Percentiles rank a stretch among this genome's conserved stretches.
Conservation (phyloP, 2,888 invertebrate species). For the Antheraea assamensis region DNA sequence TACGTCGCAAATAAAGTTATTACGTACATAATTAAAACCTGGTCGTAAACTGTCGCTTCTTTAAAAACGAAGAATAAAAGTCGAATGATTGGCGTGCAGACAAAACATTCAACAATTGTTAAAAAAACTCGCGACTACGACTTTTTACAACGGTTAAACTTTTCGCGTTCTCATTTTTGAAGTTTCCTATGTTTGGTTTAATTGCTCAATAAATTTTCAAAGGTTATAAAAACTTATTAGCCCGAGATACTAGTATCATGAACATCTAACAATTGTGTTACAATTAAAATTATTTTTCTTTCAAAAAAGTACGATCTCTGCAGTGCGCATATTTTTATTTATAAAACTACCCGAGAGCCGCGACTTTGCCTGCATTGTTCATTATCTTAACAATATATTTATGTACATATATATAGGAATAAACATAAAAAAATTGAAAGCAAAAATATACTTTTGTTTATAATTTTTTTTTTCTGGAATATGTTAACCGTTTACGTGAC, state of each 20-base stretch:
- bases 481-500: too few relatives aligned
- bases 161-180: slow-evolving; percentile 24
- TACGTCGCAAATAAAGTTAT: not conserved
- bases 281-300: not conserved
- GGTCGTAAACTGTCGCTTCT: slow-evolving; percentile 23
- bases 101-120: slow-evolving; percentile 20
- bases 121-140: slow-evolving; percentile 14
- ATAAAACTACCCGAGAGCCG: too few relatives aligned
- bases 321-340: too few relatives aligned
- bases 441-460: too few relatives aligned
- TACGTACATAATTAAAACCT: slow-evolving; percentile 9
- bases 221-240: not conserved
- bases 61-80: slow-evolving; percentile 27
- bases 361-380: too few relatives aligned
- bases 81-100: slow-evolving; percentile 35
- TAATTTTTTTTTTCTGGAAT: too few relatives aligned
- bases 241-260: not conserved
- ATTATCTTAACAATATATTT: too few relatives aligned
- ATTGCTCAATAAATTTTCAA: slow-evolving; percentile 16
- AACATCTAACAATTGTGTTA: not conserved
- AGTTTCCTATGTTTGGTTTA: slow-evolving; percentile 18
- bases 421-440: too few relatives aligned
- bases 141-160: slow-evolving; percentile 29
- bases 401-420: too few relatives aligned
- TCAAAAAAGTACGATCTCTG: too few relatives aligned